A percentile compares a stretch with the other conserved stretches of the same genome.
phyloP scores from a whole-genome alignment of 92 coral and sea anemone genomes.

The Epizoanthus scotinus region DNA sequence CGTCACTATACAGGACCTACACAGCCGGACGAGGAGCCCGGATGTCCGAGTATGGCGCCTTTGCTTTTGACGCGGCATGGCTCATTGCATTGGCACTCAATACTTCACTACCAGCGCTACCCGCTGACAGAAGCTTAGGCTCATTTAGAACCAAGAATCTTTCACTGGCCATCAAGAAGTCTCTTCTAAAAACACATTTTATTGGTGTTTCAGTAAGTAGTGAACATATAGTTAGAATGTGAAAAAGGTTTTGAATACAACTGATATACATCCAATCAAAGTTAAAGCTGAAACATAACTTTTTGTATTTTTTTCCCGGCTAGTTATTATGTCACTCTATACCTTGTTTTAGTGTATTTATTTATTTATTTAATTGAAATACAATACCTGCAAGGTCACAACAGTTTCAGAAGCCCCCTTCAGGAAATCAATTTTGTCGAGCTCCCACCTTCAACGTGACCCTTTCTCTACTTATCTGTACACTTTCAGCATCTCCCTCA shows the following conservation, averaged over 20 bases:
- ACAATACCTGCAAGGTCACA: too few species aligned
- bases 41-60: conserved; percentile 62
- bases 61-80: conserved; percentile 85
- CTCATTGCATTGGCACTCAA: conserved; percentile 71
- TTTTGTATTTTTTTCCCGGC: not conserved
- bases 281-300: not conserved
- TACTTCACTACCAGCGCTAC: conserved; percentile 33
- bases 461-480: too few species aligned
- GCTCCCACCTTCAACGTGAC: too few species aligned
- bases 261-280: too few species aligned
- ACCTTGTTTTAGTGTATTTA: too few species aligned
- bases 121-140: conserved; percentile 16
- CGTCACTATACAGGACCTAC: conserved; percentile 32
- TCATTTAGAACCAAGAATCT: conserved; percentile 30
- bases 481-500: too few species aligned
- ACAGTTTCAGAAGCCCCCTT: too few species aligned
- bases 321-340: too few species aligned
- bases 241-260: not conserved
- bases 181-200: conserved; percentile 52
- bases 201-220: conserved; percentile 73
- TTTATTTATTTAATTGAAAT: too few species aligned
- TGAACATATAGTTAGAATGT: too few species aligned
- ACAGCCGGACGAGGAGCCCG: conserved; percentile 13
- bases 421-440: too few species aligned
- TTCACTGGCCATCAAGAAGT: conserved; percentile 47